phyloP scores from a whole-genome alignment of 2,797 vertebrate species.

The Valencia hispanica region DNA sequence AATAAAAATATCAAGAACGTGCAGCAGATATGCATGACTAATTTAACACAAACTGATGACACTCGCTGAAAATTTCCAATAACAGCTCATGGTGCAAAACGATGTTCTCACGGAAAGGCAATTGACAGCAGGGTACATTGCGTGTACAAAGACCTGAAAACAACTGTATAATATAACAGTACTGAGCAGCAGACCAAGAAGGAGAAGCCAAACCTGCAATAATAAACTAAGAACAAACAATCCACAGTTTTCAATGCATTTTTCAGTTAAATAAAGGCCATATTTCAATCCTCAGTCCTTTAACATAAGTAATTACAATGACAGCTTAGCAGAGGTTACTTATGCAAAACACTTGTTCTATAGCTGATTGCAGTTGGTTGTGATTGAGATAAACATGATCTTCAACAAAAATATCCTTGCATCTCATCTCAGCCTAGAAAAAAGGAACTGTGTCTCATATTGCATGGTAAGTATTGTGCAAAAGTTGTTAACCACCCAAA shows the following conservation, averaged over 20 bases:
- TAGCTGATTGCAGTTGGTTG: not conserved
- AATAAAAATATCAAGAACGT: not conserved
- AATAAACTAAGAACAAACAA: not conserved
- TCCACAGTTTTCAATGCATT: not conserved
- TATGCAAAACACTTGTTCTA: not conserved
- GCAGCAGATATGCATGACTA: slow-evolving; percentile 5
- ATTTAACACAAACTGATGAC: slow-evolving; percentile 27
- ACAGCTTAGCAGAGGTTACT: not conserved
- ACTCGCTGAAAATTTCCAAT: not conserved
- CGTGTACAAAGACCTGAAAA: not conserved
- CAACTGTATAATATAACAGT: not conserved
- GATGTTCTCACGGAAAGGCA: not conserved
- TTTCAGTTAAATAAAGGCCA: not conserved
- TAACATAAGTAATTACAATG: not conserved
- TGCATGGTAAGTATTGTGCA: not conserved
- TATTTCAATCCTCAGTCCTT: not conserved
- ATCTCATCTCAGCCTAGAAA: not conserved
- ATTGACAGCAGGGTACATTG: not conserved
- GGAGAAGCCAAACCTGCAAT: not conserved
- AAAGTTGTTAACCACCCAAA: not conserved
- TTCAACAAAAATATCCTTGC: not conserved
- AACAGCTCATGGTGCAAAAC: not conserved
- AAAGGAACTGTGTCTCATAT: not conserved
- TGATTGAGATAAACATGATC: not conserved
- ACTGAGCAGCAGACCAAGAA: not conserved